Percentiles rank a stretch among this genome's conserved stretches.
Conservation (phyloP, 2,113 vertebrate species). For the Tor tambroides region DNA sequence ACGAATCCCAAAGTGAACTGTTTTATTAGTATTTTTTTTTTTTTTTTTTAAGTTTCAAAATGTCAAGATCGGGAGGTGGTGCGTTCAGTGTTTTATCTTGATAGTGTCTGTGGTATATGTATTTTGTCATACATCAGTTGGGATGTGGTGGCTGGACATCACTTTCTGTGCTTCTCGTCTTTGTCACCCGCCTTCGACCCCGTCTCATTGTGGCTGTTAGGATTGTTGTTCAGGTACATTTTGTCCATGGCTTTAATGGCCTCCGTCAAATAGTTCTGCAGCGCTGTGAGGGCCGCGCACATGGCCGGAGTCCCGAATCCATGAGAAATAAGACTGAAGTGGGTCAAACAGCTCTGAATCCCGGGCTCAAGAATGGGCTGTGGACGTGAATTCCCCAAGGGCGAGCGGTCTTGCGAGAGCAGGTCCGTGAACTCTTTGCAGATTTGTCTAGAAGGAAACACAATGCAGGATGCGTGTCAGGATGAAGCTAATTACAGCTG, state of each 20-base stretch:
- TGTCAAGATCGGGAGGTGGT: constrained; percentile 78
- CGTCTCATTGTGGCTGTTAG: constrained; percentile 97
- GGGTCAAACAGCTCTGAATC: constrained; percentile 99
- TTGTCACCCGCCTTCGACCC: constrained; percentile 97
- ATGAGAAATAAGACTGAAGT: constrained; percentile 99
- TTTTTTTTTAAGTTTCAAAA: constrained; percentile 71
- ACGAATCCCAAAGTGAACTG: constrained; percentile 73
- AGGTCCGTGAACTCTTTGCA: constrained; percentile 99
- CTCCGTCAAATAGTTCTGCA: constrained; percentile 99
- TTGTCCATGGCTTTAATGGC: constrained; percentile 99
- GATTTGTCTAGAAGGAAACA: constrained; percentile 88
- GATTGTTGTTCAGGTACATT: constrained; percentile 99
- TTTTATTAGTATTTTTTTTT: constrained; percentile 34
- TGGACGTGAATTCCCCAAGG: constrained; percentile 96
- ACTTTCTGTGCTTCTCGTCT: constrained; percentile 99
- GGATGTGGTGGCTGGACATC: constrained; percentile 69
- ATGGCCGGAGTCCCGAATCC: constrained; percentile 98
- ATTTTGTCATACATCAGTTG: constrained; percentile 79
- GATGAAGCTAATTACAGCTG: constrained; percentile 44
- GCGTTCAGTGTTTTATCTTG: constrained; percentile 72
- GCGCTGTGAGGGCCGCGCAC: constrained; percentile 95
- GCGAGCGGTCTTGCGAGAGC: constrained; percentile 99
- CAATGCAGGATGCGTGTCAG: constrained; percentile 51
- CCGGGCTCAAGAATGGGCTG: constrained; percentile 98
- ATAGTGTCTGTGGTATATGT: constrained; percentile 77